Conservation (phyloP, 2,888 invertebrate genomes). For the Lasioglossum pauxillum region DNA sequence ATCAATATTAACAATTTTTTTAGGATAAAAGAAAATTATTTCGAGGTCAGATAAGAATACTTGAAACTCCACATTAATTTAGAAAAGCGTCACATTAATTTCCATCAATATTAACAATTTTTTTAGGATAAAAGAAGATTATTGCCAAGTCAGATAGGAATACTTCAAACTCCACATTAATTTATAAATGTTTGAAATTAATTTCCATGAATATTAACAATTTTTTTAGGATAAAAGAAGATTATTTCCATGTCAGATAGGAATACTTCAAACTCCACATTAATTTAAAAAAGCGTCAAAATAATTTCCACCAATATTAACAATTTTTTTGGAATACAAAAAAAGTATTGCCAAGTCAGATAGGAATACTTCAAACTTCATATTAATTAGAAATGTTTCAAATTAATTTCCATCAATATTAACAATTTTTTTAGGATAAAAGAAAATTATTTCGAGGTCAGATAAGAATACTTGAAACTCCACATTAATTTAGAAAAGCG, state of each 20-base stretch:
- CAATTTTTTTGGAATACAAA: neutral
- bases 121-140: neutral
- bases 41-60: too few relatives aligned
- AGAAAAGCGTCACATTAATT: neutral
- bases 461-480: too few relatives aligned
- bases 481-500: neutral
- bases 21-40: neutral
- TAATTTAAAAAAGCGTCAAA: neutral
- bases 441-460: too few relatives aligned
- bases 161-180: neutral
- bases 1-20: neutral
- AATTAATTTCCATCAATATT: neutral
- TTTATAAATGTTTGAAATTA: neutral
- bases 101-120: neutral
- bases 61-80: neutral
- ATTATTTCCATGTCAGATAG: too few relatives aligned
- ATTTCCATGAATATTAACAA: neutral
- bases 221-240: neutral
- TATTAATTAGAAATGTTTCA: neutral
- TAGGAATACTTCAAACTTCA: too few relatives aligned
- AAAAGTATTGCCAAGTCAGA: too few relatives aligned
- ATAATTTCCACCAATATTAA: too few relatives aligned
- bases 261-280: too few relatives aligned
- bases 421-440: neutral
- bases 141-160: too few relatives aligned